phyloP scores from a whole-genome alignment of 2,113 vertebrate genomes.

The Takifugu flavidus region DNA sequence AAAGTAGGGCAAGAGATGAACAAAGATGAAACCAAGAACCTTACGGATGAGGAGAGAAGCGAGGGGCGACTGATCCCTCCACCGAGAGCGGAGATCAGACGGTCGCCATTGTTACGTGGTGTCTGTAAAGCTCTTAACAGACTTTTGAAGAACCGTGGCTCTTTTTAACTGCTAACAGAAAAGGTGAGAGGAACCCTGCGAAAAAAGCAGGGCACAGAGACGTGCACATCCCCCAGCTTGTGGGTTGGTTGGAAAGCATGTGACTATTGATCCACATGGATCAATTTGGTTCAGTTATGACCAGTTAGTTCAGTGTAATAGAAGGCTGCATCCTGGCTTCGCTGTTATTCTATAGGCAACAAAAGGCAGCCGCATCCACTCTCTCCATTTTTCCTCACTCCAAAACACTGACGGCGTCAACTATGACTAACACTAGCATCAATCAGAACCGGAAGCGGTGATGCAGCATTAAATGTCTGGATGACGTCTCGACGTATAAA shows the following conservation, averaged over 20 bases:
- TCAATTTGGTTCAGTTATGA: no score
- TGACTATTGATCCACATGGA: no score
- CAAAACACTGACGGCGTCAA: background rate
- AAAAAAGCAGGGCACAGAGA: no score
- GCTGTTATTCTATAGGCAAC: slow-evolving; percentile 3
- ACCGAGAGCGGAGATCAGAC: slow-evolving; percentile 15
- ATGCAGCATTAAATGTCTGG: slow-evolving; percentile 13
- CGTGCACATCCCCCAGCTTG: no score
- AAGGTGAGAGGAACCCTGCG: no score
- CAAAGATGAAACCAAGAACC: slow-evolving; percentile 4
- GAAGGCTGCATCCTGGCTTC: background rate
- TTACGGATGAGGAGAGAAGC: background rate
- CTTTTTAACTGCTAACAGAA: no score
- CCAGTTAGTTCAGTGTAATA: background rate
- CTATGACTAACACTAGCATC: slow-evolving; percentile 12
- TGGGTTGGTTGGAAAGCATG: no score
- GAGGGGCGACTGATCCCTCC: slow-evolving; percentile 12
- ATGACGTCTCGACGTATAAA: slow-evolving; percentile 44
- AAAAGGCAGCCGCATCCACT: background rate
- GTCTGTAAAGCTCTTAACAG: background rate
- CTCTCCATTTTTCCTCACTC: background rate
- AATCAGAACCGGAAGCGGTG: slow-evolving; percentile 13
- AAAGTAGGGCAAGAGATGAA: background rate
- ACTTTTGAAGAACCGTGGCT: no score
- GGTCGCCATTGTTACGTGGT: background rate